These are phyloP conservation scores for Mythimna pallens DNA, from an alignment of 2,888 invertebrate genomes.

Conservation along the genomic window DNA sequence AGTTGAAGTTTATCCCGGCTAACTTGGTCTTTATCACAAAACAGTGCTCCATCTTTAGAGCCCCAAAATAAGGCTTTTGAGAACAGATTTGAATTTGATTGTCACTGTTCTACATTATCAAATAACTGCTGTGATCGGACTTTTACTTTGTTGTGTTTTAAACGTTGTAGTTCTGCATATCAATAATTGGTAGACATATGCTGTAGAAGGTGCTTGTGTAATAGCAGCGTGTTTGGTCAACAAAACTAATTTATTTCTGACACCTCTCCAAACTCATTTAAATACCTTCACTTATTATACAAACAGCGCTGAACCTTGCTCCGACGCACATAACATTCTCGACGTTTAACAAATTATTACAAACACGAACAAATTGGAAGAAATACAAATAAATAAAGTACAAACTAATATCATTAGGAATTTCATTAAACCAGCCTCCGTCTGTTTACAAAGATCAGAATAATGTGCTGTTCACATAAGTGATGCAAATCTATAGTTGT, in stretches of 20 bases:
- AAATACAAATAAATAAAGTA: slow-evolving; percentile 33
- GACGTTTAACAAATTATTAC: slow-evolving; percentile 9
- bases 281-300: slow-evolving; percentile 14
- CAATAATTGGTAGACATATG: not conserved
- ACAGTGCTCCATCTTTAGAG: no score
- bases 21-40: no score
- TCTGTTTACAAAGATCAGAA: slow-evolving; percentile 47
- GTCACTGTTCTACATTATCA: no score
- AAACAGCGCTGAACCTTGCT: slow-evolving; percentile 24
- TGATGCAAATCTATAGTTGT: slow-evolving; percentile 50
- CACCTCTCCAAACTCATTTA: slow-evolving; percentile 9
- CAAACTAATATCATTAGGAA: slow-evolving; percentile 16
- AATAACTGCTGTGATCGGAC: not conserved
- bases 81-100: no score
- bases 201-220: not conserved
- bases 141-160: not conserved
- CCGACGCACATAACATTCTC: slow-evolving; percentile 14
- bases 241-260: slow-evolving; percentile 7
- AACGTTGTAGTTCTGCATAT: not conserved
- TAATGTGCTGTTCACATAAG: slow-evolving; percentile 50
- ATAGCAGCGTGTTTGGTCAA: not conserved
- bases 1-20: no score
- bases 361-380: slow-evolving; percentile 29
- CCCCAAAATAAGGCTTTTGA: no score
- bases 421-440: slow-evolving; percentile 9